These are phyloP conservation scores for Eriosoma lanigerum DNA, from an alignment of 1,140 invertebrate genomes.

Conservation along the genomic window DNA sequence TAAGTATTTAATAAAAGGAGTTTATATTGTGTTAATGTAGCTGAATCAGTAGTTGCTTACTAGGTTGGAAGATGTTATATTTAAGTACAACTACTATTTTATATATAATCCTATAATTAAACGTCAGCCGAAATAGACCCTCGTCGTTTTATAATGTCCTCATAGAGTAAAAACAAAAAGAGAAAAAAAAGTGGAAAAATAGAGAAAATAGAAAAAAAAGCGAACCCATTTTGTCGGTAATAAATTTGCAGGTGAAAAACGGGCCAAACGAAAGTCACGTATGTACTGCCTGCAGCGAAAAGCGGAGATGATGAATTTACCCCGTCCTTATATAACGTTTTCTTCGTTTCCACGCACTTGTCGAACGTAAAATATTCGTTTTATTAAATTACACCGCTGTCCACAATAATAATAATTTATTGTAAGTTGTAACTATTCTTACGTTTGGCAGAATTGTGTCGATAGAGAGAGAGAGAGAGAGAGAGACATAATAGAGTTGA, in stretches of 20 bases:
- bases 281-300: constrained; percentile 26
- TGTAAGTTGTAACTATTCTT: neutral
- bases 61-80: neutral
- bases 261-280: constrained; percentile 35
- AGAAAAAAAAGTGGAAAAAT: neutral
- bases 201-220: constrained; percentile 19
- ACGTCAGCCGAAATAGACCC: constrained; percentile 9
- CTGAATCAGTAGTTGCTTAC: neutral
- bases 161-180: neutral
- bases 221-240: constrained; percentile 33
- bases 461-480: neutral
- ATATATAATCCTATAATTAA: neutral
- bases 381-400: constrained; percentile 30
- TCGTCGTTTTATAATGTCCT: constrained; percentile 1
- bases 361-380: constrained; percentile 42
- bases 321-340: neutral
- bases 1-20: neutral
- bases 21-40: neutral
- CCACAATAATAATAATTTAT: too few relatives aligned
- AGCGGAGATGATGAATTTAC: constrained; percentile 43
- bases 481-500: too few relatives aligned
- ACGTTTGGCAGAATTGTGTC: neutral
- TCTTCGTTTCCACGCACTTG: neutral
- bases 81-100: neutral
- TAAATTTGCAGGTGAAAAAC: constrained; percentile 47